phyloP scores from a whole-genome alignment of 2,113 vertebrate genomes.

The Cryptotis parvus region DNA sequence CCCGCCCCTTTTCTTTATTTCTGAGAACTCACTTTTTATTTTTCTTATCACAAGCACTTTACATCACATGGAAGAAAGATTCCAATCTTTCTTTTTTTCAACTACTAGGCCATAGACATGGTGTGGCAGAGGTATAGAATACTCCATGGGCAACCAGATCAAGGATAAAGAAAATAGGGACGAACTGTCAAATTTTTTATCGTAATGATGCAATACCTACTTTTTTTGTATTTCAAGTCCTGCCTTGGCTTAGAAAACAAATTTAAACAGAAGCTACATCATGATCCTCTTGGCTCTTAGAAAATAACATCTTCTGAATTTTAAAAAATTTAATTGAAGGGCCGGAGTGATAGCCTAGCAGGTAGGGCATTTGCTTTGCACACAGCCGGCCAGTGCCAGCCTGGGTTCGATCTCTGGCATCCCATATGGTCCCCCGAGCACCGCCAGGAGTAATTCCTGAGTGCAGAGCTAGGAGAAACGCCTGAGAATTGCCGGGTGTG shows the following conservation, averaged over 20 bases:
- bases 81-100: neutral
- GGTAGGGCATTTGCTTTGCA: too few species aligned
- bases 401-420: too few species aligned
- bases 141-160: neutral
- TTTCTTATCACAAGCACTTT: neutral
- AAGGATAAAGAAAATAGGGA: slow-evolving; percentile 28
- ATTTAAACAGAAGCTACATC: neutral
- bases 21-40: neutral
- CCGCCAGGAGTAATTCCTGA: too few species aligned
- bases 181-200: neutral
- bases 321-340: neutral
- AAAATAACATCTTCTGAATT: neutral
- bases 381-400: too few species aligned
- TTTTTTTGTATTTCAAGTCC: slow-evolving; percentile 28
- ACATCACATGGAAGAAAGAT: neutral
- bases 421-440: too few species aligned
- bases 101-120: neutral
- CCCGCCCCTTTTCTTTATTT: neutral
- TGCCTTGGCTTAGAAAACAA: slow-evolving; percentile 12
- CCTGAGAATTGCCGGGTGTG: too few species aligned
- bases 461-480: too few species aligned
- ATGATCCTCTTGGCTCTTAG: slow-evolving; percentile 5
- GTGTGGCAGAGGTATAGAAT: neutral
- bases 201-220: slow-evolving; percentile 44
- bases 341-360: too few species aligned